Base-by-base conservation (phyloP, 2,797 vertebrate species). In the Schizopygopsis malacanthus region DNA sequence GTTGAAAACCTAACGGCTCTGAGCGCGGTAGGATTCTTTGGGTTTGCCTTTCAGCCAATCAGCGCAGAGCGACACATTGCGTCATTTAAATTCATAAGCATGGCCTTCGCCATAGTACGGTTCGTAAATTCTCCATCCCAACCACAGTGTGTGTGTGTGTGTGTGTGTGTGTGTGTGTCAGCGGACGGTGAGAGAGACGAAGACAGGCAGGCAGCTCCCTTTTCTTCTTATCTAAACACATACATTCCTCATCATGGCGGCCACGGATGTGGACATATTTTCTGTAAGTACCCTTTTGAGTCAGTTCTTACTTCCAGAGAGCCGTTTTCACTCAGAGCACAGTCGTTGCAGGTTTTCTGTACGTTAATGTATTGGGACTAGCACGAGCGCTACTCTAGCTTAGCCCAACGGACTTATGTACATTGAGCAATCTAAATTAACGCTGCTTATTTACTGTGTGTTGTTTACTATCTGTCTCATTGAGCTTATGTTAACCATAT, bases 201-300 rank as follows among this genome's bases (percentile, higher is more conserved):
- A 92, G 76, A 70, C 83, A 79, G 75, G 65, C 84, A 79, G 81
- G 93, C 91, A 89, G 92, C 90, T 92, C 93, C 93, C 90, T 88
- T 92, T 92, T 91, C 92, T 90, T 91, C 90, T 88, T 86, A 87
- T 82, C 78, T 90, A 85, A 87, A 90, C 81, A 88, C 84, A 86
- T 41, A 91, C 92, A 94, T 91, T 93, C 93, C 91, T 81, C 92
- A 92, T 91, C 90, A 96, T 96, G 96, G 96, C 95, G 91, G 95
- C 95, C 89, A 95, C 94, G 87, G 96, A 96, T 91, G 94, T 96
- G 78, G 96, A 96, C 92, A 93, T 95, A n/a, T 95, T 94, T 89
- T 94, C 93, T 86, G 96, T 96, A 85, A 95, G 96, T 93, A 88
- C 28, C 3, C 2, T 83, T 37, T 65, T 12, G 10, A 81, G 22